Percentiles rank a stretch among this genome's conserved stretches.
These are phyloP conservation scores for Accipiter virgatus DNA, from an alignment of 2,113 vertebrate genomes.

Conservation along the genomic window DNA sequence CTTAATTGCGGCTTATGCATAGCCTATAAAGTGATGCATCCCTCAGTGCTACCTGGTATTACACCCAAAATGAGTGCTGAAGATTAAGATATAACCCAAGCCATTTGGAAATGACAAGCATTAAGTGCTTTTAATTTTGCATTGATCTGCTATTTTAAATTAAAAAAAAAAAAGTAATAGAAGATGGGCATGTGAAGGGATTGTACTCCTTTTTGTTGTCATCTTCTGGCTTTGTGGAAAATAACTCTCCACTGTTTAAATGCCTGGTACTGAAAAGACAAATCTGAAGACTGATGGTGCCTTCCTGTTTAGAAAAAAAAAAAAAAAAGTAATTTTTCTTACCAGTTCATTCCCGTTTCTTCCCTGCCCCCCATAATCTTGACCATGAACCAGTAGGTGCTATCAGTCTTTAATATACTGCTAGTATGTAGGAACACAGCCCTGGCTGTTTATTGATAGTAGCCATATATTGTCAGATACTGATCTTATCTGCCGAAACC, in stretches of 20 bases:
- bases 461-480: background rate
- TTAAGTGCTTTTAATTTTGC: background rate
- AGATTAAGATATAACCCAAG: background rate
- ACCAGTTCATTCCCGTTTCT: background rate
- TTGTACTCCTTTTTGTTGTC: background rate
- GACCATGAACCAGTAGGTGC: background rate
- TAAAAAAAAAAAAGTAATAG: background rate
- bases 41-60: background rate
- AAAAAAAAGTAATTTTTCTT: background rate
- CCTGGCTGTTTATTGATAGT: background rate
- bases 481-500: background rate
- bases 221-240: background rate
- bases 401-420: background rate
- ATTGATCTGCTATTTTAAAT: background rate
- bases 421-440: background rate
- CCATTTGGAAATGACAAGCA: background rate
- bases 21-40: background rate
- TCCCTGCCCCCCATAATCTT: background rate
- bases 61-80: background rate
- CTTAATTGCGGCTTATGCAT: background rate
- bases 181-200: background rate
- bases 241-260: background rate
- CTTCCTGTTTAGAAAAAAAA: background rate
- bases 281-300: background rate
- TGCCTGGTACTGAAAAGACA: background rate